phyloP scores from a whole-genome alignment of 2,888 invertebrate species.

The Glaucopsyche alexis region DNA sequence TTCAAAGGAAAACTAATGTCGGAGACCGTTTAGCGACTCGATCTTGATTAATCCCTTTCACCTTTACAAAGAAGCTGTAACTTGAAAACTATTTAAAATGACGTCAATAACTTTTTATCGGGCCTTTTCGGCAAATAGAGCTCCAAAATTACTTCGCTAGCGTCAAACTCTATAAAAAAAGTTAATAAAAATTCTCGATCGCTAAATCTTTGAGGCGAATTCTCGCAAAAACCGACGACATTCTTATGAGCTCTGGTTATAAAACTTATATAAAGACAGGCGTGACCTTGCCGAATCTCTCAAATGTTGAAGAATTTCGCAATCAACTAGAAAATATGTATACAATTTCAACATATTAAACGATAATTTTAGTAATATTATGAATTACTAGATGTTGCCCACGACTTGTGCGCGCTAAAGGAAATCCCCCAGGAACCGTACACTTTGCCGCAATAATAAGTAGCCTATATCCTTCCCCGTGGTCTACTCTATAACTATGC shows the following conservation, averaged over 20 bases:
- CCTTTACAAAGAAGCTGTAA: neutral
- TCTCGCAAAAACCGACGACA: slow-evolving; percentile 3
- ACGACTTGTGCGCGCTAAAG: too few species aligned
- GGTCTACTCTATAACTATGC: too few species aligned
- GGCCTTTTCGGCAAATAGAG: neutral
- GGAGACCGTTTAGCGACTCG: too few species aligned
- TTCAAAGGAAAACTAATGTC: too few species aligned
- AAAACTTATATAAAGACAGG: slow-evolving; percentile 10
- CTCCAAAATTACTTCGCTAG: slow-evolving; percentile 1
- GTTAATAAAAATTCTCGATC: slow-evolving; percentile 18
- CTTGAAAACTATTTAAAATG: neutral
- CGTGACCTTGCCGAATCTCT: neutral
- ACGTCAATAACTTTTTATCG: neutral
- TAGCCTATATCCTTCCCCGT: too few species aligned
- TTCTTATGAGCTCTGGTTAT: slow-evolving; percentile 2
- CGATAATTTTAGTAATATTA: neutral
- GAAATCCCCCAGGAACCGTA: too few species aligned
- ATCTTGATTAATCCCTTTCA: neutral
- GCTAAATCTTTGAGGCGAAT: slow-evolving; percentile 12
- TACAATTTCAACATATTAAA: neutral
- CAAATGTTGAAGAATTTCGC: neutral
- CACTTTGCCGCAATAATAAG: too few species aligned
- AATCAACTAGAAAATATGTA: neutral
- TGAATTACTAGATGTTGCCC: too few species aligned
- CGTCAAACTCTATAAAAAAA: neutral